Conservation (phyloP, 2,888 invertebrate species). For the Allophyes oxyacanthae region DNA sequence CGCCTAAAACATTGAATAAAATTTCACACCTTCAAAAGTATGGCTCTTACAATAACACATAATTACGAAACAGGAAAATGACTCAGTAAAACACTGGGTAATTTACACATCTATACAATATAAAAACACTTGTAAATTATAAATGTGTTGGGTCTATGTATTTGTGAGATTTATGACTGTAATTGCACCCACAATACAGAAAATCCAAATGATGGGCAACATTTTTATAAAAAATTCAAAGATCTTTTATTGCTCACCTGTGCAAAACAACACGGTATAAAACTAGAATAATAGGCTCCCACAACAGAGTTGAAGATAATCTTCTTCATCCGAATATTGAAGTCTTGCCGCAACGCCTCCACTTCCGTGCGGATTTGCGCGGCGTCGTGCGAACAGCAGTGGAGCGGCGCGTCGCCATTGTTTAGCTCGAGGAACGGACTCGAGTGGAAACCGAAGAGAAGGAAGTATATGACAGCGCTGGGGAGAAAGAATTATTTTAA, state of each 20-base stretch:
- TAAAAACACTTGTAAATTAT: too few species aligned
- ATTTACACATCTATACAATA: too few species aligned
- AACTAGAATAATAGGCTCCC: conserved; percentile 96
- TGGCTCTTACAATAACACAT: too few species aligned
- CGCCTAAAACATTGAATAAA: too few species aligned
- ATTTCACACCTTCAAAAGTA: too few species aligned
- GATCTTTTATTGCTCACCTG: conserved; percentile 88
- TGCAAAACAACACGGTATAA: conserved; percentile 96
- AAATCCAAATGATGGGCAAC: too few species aligned
- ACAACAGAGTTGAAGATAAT: conserved; percentile 95
- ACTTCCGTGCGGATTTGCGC: conserved; percentile 94
- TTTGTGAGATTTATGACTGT: too few species aligned
- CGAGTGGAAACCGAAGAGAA: conserved; percentile 94
- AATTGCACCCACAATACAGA: too few species aligned
- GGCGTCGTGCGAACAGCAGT: conserved; percentile 93
- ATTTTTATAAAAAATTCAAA: too few species aligned
- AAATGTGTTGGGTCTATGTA: too few species aligned
- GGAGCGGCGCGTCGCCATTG: conserved; percentile 90
- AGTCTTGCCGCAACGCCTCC: conserved; percentile 94
- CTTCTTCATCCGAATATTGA: conserved; percentile 96
- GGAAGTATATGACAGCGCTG: conserved; percentile 93
- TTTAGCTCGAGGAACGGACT: conserved; percentile 93
- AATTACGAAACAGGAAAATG: too few species aligned
- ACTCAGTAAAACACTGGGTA: too few species aligned
- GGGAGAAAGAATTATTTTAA: conserved; percentile 16